phyloP scores from a whole-genome alignment of 2,797 vertebrate species.

The Microhierax caerulescens region DNA sequence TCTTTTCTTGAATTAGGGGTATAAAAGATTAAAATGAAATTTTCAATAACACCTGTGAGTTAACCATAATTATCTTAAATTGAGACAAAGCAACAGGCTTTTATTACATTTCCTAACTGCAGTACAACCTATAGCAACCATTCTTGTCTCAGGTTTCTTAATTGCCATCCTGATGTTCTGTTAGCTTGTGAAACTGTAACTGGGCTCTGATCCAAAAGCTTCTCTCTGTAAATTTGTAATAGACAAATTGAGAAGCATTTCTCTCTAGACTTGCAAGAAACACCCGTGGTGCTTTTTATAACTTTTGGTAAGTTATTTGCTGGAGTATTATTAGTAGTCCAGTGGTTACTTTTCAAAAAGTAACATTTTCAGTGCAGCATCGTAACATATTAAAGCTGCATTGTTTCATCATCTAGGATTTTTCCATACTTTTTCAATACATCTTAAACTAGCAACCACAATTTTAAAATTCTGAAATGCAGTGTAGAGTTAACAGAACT shows the following conservation, averaged over 20 bases:
- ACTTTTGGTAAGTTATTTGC: not conserved
- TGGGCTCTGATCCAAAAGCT: not conserved
- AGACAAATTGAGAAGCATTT: not conserved
- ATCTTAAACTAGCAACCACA: not conserved
- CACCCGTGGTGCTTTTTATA: not conserved
- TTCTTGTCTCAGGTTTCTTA: not conserved
- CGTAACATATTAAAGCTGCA: not conserved
- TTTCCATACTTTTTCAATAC: not conserved
- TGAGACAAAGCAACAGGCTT: not conserved
- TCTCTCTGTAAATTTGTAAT: not conserved
- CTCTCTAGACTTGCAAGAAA: not conserved
- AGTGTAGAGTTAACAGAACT: not conserved
- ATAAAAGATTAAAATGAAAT: not conserved
- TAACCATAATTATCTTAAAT: not conserved
- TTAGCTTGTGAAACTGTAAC: not conserved
- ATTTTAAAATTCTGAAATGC: not conserved
- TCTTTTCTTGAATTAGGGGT: not conserved
- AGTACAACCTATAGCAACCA: not conserved
- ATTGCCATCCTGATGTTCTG: not conserved
- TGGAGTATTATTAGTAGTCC: not conserved
- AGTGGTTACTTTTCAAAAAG: not conserved
- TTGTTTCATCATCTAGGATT: not conserved
- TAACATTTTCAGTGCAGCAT: not conserved
- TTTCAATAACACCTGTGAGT: not conserved
- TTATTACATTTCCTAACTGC: slow-evolving; percentile 25